Evolutionary conservation across 2,888 invertebrate genomes (phyloP).

Genomic region (Euzetes globulus): DNA sequence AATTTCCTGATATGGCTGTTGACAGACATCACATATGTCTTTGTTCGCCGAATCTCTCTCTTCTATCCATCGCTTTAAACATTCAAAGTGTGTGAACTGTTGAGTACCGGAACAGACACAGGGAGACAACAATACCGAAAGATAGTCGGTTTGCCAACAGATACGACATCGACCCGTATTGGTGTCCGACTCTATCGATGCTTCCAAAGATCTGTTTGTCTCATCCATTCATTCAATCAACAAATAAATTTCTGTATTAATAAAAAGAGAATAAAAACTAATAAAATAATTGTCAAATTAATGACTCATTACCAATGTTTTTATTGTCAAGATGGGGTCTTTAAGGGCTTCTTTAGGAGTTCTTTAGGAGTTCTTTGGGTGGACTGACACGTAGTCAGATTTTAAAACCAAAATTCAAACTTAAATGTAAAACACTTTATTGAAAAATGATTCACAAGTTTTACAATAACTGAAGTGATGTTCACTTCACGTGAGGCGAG

Average conservation of each 20-base stretch:
- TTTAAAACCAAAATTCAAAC: no score
- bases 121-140: not conserved
- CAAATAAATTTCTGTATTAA: not conserved
- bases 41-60: not conserved
- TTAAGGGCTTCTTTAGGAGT: no score
- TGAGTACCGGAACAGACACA: conserved; percentile 8
- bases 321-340: not conserved
- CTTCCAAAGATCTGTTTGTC: not conserved
- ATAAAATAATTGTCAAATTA: no score
- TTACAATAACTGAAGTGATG: no score
- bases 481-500: no score
- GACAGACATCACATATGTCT: conserved; percentile 19
- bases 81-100: conserved; percentile 5
- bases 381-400: no score
- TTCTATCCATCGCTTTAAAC: conserved; percentile 4
- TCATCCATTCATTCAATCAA: not conserved
- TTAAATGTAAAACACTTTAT: not conserved
- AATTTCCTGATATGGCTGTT: not conserved
- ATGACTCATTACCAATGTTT: no score
- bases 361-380: not conserved
- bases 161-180: not conserved
- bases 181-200: not conserved
- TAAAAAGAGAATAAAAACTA: not conserved
- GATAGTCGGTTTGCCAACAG: not conserved
- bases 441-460: no score